Evolutionary conservation across 2,113 vertebrate species (phyloP).

Genomic region (Rhinopomastus cyanomelas): DNA sequence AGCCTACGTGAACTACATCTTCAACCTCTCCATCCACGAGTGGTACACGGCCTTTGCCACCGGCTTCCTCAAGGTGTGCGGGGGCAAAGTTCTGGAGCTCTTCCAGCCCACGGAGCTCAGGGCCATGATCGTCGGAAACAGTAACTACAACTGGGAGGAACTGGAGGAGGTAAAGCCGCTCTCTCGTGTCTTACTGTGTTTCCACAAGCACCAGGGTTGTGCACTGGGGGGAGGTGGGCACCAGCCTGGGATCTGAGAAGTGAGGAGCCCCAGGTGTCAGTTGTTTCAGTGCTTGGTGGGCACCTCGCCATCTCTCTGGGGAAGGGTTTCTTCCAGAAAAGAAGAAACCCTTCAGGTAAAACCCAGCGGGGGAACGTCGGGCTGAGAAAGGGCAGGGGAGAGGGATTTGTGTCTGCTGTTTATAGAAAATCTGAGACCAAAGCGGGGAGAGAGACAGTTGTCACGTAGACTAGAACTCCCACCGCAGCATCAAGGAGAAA

Average conservation of each 20-base stretch:
- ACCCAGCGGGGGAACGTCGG: neutral
- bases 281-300: neutral
- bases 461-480: neutral
- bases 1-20: slow-evolving; percentile 92
- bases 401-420: neutral
- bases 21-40: slow-evolving; percentile 85
- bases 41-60: slow-evolving; percentile 91
- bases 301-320: neutral
- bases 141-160: slow-evolving; percentile 96
- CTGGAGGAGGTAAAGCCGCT: slow-evolving; percentile 86
- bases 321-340: neutral
- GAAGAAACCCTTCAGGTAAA: neutral
- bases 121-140: slow-evolving; percentile 98
- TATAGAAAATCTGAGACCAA: neutral
- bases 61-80: slow-evolving; percentile 97
- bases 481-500: neutral
- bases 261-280: neutral
- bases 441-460: neutral
- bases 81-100: slow-evolving; percentile 91
- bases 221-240: neutral
- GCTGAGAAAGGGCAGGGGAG: neutral
- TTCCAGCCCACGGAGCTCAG: slow-evolving; percentile 96
- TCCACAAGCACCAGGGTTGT: neutral
- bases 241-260: neutral
- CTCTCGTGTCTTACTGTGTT: neutral